phyloP scores from a whole-genome alignment of 1,140 invertebrate genomes.

The Philopotamus ludificatus region DNA sequence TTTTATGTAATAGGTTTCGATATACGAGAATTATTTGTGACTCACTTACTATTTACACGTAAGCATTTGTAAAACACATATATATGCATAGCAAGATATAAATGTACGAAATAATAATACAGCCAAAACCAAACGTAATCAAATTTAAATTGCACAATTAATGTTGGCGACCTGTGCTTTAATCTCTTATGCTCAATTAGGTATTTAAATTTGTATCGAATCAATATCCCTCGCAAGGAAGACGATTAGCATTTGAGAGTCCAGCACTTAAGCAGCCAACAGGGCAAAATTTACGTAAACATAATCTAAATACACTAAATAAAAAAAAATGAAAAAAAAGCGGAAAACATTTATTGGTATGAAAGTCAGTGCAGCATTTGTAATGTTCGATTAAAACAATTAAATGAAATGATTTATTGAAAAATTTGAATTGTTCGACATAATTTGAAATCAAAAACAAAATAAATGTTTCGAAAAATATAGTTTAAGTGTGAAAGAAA shows the following conservation, averaged over 20 bases:
- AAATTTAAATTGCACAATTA: slow-evolving; percentile 36
- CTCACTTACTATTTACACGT: too few relatives aligned
- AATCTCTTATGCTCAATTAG: slow-evolving; percentile 14
- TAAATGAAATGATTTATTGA: not conserved
- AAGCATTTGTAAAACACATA: too few relatives aligned
- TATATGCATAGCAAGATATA: slow-evolving; percentile 7
- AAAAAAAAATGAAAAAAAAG: slow-evolving; percentile 29
- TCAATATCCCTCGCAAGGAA: too few relatives aligned
- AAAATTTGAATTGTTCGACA: not conserved
- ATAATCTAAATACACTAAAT: slow-evolving; percentile 38
- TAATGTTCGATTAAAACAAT: too few relatives aligned
- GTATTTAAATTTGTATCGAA: not conserved
- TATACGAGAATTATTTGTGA: too few relatives aligned
- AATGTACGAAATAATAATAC: slow-evolving; percentile 5
- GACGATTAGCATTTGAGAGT: slow-evolving; percentile 18
- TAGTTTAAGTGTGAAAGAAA: not conserved
- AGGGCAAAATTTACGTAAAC: slow-evolving; percentile 40
- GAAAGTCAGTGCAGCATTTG: slow-evolving; percentile 41
- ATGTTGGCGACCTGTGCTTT: slow-evolving; percentile 34
- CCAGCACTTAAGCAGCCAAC: slow-evolving; percentile 38
- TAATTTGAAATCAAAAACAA: not conserved
- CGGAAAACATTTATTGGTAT: slow-evolving; percentile 30
- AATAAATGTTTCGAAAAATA: not conserved
- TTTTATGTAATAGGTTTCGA: too few relatives aligned
- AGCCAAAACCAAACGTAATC: slow-evolving; percentile 33